Percentiles rank a stretch among this genome's conserved stretches.
Evolutionary conservation across 2,888 invertebrate genomes (phyloP).

Genomic region (Lepeophtheirus nordmannii): DNA sequence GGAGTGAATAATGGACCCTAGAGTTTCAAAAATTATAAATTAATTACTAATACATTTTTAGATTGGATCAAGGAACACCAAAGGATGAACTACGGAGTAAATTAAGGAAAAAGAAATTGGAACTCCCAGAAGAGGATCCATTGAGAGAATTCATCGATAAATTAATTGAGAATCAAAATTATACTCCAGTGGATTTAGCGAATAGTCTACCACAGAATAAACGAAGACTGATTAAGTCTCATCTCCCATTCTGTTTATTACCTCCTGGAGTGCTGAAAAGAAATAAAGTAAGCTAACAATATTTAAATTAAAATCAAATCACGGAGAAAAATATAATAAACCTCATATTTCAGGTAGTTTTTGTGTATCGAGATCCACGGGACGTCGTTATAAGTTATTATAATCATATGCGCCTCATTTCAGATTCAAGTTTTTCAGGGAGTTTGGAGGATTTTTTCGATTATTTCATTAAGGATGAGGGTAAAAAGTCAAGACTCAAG

Average conservation of each 20-base stretch:
- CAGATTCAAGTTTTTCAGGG: background rate
- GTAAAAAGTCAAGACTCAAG: background rate
- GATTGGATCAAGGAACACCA: conserved; percentile 5
- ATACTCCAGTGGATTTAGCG: background rate
- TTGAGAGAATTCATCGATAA: background rate
- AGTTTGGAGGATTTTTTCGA: conserved; percentile 5
- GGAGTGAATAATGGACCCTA: too few species aligned
- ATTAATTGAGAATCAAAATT: background rate
- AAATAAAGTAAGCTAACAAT: background rate
- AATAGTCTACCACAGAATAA: background rate
- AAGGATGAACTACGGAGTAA: background rate
- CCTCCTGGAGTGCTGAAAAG: background rate
- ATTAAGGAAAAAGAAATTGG: background rate
- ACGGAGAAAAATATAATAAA: background rate
- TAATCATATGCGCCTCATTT: conserved; percentile 7
- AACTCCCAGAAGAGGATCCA: background rate
- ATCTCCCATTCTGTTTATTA: conserved; percentile 11
- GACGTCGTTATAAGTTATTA: conserved; percentile 9
- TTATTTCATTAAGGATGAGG: conserved; percentile 10
- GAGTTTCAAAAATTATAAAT: background rate
- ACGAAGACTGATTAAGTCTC: conserved; percentile 10
- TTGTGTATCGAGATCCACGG: conserved; percentile 9
- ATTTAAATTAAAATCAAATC: background rate
- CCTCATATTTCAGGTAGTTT: background rate
- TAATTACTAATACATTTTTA: background rate